Base-by-base conservation (phyloP, 1,140 invertebrate species). In the Philotrypesis tridentata region DNA sequence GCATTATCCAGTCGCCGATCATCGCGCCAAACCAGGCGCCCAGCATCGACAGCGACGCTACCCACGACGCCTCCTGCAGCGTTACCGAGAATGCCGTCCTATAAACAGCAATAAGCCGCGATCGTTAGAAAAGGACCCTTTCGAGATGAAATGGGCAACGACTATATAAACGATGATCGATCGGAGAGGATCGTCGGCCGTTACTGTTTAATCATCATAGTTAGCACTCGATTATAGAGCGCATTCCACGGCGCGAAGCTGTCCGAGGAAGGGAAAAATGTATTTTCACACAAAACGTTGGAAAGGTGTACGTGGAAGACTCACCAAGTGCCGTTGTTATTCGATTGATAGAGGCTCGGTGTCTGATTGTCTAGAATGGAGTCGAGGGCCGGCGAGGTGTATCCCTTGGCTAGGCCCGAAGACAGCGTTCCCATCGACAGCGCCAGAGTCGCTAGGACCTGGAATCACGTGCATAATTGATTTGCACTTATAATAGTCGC, bases 371-470 rank as follows among this genome's bases (percentile, higher is more conserved):
- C 94, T 87, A 96, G 94, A 85, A 97, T 94, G 0, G 96, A 96
- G n/a, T 95, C 96, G 55, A 97, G 93, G 4, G 96, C 96, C 21
- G 96, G 96, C 17, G 95, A 96, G 85, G 95, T 96, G 92, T 97
- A 97, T 14, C 96, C 96, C 90, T 96, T 96, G 31, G 96, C 95
- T 72, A 97, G 91, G 0, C 96, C 96, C 2, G 95, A 95, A 2
- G 96, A 95, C 82, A 97, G 94, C 12, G 96, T 95, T 27, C 96
- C 96, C 85, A 97, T 92, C 6, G 96, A 96, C 48, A 97, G 94
- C 12, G 96, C 96, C 84, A 97, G 89, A 2, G 96, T 95, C 79
- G 96, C 96, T 86, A 96, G 89, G 29, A 96, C 94, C 95, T 97
- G 92, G 70, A 82, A 82, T 74, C 73, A 73, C 14, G 12, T 11